phyloP scores from a whole-genome alignment of 23 tunicate genomes.

The Styela clava region DNA sequence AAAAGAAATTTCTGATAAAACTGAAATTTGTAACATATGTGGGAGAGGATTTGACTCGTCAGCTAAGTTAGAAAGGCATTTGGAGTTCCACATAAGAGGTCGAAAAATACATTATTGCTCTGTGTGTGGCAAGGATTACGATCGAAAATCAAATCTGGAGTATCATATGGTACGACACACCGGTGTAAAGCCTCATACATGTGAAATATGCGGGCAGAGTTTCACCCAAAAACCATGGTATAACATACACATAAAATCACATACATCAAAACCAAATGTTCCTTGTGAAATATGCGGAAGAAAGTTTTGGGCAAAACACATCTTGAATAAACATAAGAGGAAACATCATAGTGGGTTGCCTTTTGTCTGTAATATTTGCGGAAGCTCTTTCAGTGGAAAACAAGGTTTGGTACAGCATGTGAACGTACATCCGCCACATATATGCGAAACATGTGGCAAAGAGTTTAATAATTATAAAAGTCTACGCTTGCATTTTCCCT shows the following conservation, averaged over 20 bases:
- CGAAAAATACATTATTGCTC: neutral
- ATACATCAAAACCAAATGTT: neutral
- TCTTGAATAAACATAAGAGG: neutral
- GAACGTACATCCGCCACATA: neutral
- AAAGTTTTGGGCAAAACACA: neutral
- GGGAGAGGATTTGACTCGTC: neutral
- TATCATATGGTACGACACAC: neutral
- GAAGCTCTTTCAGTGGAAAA: neutral
- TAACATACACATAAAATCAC: neutral
- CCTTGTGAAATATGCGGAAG: neutral
- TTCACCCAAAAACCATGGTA: neutral
- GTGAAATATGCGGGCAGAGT: neutral
- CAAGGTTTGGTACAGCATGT: neutral
- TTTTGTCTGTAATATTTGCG: neutral
- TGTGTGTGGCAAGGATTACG: neutral
- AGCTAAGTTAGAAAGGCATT: neutral
- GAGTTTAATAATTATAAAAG: too few species aligned
- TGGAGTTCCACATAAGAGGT: neutral
- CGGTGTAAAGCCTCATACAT: neutral
- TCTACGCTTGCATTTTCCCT: too few species aligned
- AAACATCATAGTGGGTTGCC: neutral
- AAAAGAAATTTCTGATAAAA: too few species aligned
- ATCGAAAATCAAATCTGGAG: neutral
- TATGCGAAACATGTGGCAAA: too few species aligned
- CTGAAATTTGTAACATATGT: neutral